Conservation (phyloP, 1,140 invertebrate species). For the Agrilus planipennis region DNA sequence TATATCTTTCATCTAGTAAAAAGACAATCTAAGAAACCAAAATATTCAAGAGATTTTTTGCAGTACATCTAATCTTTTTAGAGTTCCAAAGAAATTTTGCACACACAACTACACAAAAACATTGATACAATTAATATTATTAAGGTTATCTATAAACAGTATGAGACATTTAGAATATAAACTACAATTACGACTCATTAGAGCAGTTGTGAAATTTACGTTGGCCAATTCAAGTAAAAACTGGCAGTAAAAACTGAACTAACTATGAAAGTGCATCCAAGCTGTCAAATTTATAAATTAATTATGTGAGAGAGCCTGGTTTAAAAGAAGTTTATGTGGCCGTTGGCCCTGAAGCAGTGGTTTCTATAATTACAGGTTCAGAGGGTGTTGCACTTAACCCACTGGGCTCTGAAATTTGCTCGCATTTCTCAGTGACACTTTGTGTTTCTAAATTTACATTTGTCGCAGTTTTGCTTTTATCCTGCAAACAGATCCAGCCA, state of each 20-base stretch:
- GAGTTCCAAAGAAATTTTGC: slow-evolving; percentile 9
- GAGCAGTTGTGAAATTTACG: too few species aligned
- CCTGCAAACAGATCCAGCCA: slow-evolving; percentile 33
- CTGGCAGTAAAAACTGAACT: slow-evolving; percentile 15
- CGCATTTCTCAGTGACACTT: slow-evolving; percentile 15
- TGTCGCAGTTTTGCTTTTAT: slow-evolving; percentile 30
- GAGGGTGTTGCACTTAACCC: too few species aligned
- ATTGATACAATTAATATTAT: too few species aligned
- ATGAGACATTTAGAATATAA: too few species aligned
- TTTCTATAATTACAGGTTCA: slow-evolving; percentile 13
- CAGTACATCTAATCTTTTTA: too few species aligned
- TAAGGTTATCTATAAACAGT: too few species aligned
- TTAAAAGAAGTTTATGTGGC: slow-evolving; percentile 7
- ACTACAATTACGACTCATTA: slow-evolving; percentile 3
- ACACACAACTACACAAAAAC: slow-evolving; percentile 4
- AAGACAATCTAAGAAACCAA: too few species aligned
- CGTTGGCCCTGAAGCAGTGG: slow-evolving; percentile 8
- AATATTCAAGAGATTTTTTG: too few species aligned
- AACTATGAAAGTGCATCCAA: slow-evolving; percentile 7
- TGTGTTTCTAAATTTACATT: slow-evolving; percentile 26
- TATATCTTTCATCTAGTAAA: too few species aligned
- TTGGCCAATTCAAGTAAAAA: slow-evolving; percentile 8
- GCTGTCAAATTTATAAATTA: slow-evolving; percentile 6
- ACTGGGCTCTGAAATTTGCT: slow-evolving; percentile 19
- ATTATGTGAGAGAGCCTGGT: slow-evolving; percentile 7